Conservation (phyloP, 2,888 invertebrate genomes). For the Keiferia lycopersicella region DNA sequence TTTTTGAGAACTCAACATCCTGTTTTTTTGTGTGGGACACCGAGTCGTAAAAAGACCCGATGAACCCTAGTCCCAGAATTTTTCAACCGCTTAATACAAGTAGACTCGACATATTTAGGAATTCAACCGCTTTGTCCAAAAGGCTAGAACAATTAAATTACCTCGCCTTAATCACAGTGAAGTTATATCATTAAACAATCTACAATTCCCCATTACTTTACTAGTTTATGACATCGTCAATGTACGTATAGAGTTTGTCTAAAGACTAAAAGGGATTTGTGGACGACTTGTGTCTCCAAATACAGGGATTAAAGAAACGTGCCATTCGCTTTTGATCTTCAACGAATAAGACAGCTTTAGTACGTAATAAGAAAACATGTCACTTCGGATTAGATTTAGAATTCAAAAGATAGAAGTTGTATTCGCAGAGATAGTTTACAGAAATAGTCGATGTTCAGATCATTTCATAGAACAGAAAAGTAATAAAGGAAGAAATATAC, state of each 20-base stretch:
- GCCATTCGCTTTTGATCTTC: constrained; percentile 3
- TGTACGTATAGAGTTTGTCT: background rate
- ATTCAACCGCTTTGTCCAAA: no score
- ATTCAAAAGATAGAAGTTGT: background rate
- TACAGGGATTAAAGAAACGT: background rate
- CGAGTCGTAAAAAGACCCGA: no score
- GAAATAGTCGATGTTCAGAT: background rate
- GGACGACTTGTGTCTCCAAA: background rate
- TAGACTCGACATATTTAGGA: no score
- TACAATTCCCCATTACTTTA: background rate
- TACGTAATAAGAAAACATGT: background rate
- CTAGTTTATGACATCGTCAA: background rate
- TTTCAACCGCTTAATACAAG: no score
- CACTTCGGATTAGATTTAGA: background rate
- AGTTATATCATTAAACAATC: background rate
- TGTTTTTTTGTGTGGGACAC: no score
- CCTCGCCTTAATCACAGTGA: no score
- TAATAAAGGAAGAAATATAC: no score
- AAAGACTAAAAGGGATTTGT: background rate
- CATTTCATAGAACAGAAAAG: no score
- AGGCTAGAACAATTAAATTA: background rate
- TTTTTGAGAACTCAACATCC: no score
- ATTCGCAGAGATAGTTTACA: background rate
- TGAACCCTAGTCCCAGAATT: no score
- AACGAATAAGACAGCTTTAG: constrained; percentile 1